Percentiles rank a stretch among this genome's conserved stretches.
phyloP scores from a whole-genome alignment of 2,797 vertebrate species.

The Microchirus variegatus region DNA sequence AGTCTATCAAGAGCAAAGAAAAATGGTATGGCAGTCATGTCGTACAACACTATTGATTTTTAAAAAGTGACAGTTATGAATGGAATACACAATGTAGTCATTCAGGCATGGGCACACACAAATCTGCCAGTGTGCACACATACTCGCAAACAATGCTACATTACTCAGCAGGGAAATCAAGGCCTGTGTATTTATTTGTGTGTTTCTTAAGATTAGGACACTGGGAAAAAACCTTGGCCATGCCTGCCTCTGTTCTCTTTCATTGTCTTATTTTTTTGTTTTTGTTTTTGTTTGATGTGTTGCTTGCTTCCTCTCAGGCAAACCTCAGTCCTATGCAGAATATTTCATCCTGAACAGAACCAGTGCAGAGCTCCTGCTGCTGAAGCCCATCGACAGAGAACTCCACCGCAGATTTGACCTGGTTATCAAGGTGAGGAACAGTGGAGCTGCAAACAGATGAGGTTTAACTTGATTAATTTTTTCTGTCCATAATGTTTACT shows the following conservation, averaged over 20 bases:
- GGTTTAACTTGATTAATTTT: not conserved
- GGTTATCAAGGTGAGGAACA: slow-evolving; percentile 94
- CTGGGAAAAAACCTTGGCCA: slow-evolving; percentile 44
- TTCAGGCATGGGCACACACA: slow-evolving; percentile 19
- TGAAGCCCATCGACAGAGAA: slow-evolving; percentile 91
- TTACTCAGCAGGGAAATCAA: not conserved
- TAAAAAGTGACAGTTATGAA: not conserved
- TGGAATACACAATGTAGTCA: not conserved
- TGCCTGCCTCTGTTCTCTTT: not conserved
- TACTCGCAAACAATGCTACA: slow-evolving; percentile 1
- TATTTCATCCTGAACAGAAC: slow-evolving; percentile 93
- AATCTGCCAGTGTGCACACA: slow-evolving; percentile 29
- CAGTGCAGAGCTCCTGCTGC: slow-evolving; percentile 89
- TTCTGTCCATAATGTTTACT: not conserved
- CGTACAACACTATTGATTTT: not conserved
- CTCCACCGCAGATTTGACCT: slow-evolving; percentile 94
- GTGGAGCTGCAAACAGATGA: not conserved
- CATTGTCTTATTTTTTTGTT: too few relatives aligned
- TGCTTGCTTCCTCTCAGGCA: slow-evolving; percentile 77
- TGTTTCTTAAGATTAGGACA: slow-evolving; percentile 63
- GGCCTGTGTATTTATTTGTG: not conserved
- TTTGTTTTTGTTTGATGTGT: not conserved
- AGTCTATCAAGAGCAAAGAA: not conserved
- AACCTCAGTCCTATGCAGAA: slow-evolving; percentile 88
- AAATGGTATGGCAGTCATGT: not conserved